phyloP scores from a whole-genome alignment of 2,888 invertebrate species.

The Scaptomyza caliginosa region DNA sequence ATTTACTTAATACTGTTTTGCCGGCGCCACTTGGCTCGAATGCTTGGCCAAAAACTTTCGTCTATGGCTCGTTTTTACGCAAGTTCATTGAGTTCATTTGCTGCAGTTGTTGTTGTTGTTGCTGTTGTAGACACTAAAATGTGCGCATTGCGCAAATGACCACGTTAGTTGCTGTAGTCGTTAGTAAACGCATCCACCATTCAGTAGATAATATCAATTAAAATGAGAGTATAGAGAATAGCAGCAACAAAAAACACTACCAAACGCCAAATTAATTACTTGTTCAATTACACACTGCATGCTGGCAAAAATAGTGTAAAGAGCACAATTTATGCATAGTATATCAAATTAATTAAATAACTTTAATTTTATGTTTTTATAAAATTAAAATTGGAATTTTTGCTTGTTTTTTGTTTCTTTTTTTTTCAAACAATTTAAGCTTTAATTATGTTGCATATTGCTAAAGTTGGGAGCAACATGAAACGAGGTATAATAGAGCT shows the following conservation, averaged over 20 bases:
- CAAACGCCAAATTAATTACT: conserved; percentile 56
- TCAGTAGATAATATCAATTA: conserved; percentile 20
- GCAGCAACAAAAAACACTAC: background rate
- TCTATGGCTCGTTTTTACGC: conserved; percentile 23
- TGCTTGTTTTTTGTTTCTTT: conserved; percentile 51
- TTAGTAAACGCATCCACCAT: conserved; percentile 28
- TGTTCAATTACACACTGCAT: conserved; percentile 25
- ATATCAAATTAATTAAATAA: conserved; percentile 71
- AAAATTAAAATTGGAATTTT: conserved; percentile 69
- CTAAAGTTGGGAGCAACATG: background rate
- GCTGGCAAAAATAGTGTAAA: conserved; percentile 13
- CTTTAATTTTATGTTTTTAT: conserved; percentile 50
- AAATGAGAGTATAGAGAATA: background rate
- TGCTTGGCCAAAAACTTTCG: conserved; percentile 14
- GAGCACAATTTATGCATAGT: conserved; percentile 46
- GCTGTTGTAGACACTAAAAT: background rate
- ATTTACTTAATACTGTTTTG: conserved; percentile 54
- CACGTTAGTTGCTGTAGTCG: conserved; percentile 1
- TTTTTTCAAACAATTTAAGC: conserved; percentile 37
- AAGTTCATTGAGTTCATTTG: conserved; percentile 41
- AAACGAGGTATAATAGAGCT: no score
- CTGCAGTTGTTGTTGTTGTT: conserved; percentile 2
- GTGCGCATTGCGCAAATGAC: conserved; percentile 46
- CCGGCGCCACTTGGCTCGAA: conserved; percentile 48
- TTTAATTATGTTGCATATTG: conserved; percentile 23